Evolutionary conservation across 2,113 vertebrate species (phyloP).

Genomic region (Macrotis lagotis): DNA sequence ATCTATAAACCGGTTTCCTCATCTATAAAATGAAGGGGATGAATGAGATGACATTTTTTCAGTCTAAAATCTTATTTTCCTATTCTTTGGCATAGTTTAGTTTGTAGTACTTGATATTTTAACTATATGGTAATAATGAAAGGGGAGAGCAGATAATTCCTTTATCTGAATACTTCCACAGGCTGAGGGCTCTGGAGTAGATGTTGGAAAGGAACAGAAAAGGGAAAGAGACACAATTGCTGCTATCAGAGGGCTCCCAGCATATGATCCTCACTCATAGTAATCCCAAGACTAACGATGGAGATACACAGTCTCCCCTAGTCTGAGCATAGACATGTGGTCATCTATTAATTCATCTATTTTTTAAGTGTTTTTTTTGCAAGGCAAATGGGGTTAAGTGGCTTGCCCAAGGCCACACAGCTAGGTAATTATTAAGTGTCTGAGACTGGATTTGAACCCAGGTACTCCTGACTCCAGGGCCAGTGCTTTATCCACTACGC

Average conservation of each 20-base stretch:
- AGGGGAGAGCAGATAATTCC: neutral
- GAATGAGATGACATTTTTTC: neutral
- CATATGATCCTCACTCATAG: neutral
- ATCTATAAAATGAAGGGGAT: neutral
- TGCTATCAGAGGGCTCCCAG: neutral
- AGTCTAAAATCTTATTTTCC: neutral
- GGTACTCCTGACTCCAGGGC: no score
- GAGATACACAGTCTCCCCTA: neutral
- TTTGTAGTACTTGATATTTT: neutral
- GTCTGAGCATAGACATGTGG: neutral
- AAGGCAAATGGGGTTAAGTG: no score
- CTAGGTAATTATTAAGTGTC: no score
- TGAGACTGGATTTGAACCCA: no score
- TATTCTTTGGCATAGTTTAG: neutral
- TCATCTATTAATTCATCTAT: neutral
- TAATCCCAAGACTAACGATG: neutral
- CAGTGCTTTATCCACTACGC: no score
- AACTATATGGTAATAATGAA: neutral
- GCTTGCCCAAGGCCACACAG: no score
- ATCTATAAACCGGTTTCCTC: neutral
- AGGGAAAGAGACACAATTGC: neutral
- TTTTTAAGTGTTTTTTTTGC: no score
- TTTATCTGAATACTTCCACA: neutral
- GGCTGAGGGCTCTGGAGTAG: neutral
- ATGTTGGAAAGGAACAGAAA: neutral